phyloP scores from a whole-genome alignment of 92 coral and sea anemone species.

The Scolanthus callimorphus region DNA sequence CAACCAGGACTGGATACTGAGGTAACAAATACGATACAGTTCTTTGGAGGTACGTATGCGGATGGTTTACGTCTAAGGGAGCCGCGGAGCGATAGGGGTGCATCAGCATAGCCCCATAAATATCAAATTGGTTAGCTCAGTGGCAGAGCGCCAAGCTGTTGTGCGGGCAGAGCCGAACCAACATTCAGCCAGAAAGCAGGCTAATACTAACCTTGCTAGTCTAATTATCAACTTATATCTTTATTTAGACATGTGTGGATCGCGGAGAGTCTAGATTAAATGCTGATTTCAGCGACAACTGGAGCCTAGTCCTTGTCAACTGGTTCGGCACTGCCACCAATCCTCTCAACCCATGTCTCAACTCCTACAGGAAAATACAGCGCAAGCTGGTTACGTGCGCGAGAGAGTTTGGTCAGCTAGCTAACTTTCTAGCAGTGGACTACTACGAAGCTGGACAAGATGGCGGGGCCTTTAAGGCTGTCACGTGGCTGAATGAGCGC shows the following conservation, averaged over 20 bases:
- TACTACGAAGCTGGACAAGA: slow-evolving; percentile 64
- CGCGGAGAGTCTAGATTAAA: slow-evolving; percentile 70
- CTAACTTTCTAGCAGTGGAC: slow-evolving; percentile 93
- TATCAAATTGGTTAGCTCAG: too few species aligned
- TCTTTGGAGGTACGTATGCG: too few species aligned
- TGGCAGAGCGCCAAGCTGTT: too few species aligned
- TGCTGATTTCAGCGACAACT: slow-evolving; percentile 24
- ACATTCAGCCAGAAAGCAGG: too few species aligned
- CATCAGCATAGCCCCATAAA: too few species aligned
- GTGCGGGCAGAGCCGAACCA: too few species aligned
- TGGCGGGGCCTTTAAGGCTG: slow-evolving; percentile 93
- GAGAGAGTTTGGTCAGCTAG: slow-evolving; percentile 78
- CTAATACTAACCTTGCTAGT: too few species aligned
- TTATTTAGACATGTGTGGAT: slow-evolving; percentile 76
- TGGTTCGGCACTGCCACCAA: slow-evolving; percentile 87
- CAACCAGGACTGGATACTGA: slow-evolving; percentile 41
- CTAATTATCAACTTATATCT: too few species aligned
- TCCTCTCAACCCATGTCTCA: slow-evolving; percentile 84
- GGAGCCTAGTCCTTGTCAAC: slow-evolving; percentile 76
- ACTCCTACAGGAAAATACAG: slow-evolving; percentile 52
- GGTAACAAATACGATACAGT: slow-evolving; percentile 20
- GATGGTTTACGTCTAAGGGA: too few species aligned
- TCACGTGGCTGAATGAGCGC: slow-evolving; percentile 76
- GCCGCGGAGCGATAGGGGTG: too few species aligned
- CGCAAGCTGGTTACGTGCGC: slow-evolving; percentile 69